Percentiles rank a stretch among this genome's conserved stretches.
phyloP scores from a whole-genome alignment of 2,113 vertebrate species.

The Pitta sordida region DNA sequence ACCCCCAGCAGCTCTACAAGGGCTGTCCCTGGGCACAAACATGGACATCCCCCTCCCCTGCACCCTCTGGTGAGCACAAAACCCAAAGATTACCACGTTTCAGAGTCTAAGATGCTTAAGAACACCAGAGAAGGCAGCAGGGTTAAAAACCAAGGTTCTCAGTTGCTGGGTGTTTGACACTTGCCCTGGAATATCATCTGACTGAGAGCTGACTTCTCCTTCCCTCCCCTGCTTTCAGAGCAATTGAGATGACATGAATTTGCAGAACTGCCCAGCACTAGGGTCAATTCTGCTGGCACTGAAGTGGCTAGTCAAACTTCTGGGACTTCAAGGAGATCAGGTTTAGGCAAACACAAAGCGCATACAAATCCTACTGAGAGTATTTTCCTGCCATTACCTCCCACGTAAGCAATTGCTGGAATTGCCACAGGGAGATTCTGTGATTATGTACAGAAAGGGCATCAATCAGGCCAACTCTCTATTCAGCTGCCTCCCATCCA shows the following conservation, averaged over 20 bases:
- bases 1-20: not conserved
- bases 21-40: not conserved
- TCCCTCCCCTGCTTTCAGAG: not conserved
- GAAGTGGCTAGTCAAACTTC: not conserved
- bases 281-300: not conserved
- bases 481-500: conserved; percentile 55
- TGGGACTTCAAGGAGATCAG: conserved; percentile 60
- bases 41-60: too few species aligned
- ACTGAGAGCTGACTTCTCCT: not conserved
- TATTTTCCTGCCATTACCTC: conserved; percentile 64
- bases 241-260: not conserved
- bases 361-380: conserved; percentile 55
- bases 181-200: not conserved
- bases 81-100: not conserved
- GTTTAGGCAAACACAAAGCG: conserved; percentile 61
- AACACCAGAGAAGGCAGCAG: not conserved
- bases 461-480: conserved; percentile 57
- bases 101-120: not conserved
- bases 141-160: not conserved
- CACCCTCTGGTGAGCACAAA: not conserved
- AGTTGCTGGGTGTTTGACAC: not conserved
- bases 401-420: conserved; percentile 62
- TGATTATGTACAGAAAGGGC: conserved; percentile 60
- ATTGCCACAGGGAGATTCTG: conserved; percentile 60
- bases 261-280: not conserved